Evolutionary conservation across 2,113 vertebrate genomes (phyloP), one percentile per base, ranked within the genome.

Genomic region (Vombatus ursinus): DNA sequence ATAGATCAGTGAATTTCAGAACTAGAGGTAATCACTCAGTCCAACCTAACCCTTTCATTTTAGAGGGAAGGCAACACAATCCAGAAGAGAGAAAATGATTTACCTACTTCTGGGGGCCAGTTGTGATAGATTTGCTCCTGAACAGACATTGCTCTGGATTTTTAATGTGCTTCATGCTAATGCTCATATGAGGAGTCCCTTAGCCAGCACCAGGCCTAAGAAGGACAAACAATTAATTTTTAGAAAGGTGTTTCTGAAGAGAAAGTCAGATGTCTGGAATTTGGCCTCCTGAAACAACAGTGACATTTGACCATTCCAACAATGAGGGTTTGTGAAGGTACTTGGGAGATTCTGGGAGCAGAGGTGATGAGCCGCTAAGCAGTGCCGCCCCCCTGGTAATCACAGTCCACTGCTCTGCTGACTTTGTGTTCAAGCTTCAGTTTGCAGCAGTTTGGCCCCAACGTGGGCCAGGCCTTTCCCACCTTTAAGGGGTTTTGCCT

Each of bases 241-340:
- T n/a, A 84, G 68, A 84, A 84, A 84, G 68, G n/a, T 91, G 50
- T 53, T 90, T 94, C 52, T 94, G 84, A 52, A 90, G 53, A 90
- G 48, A 92, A 53, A 96, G 90, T 92, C 97, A 9, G 2, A 89
- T 96, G 94, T 90, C 90, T 96, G 92, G 95, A 96, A 53, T 94
- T 93, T 48, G 31, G 50, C 95, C 68, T 98, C 95, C 94, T 96
- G 94, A 96, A 97, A 95, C 97, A 97, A 97, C 95, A 96, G 94
- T 97, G 96, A 89, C 96, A 84, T 95, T 95, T 95, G 97, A 84
- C 68, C 95, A 92, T 97, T 95, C 97, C 50, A 91, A 77, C 90
- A 10, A 3, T 90, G 89, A 44, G 1, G 16, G 68, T 23, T 84
- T 84, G n/a, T 84, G 68, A 22, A 94, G 93, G 68, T 37, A n/a